A percentile compares a stretch with the other conserved stretches of the same genome.
phyloP scores from a whole-genome alignment of 2,888 invertebrate species.

The Himalopsyche kuldschensis region DNA sequence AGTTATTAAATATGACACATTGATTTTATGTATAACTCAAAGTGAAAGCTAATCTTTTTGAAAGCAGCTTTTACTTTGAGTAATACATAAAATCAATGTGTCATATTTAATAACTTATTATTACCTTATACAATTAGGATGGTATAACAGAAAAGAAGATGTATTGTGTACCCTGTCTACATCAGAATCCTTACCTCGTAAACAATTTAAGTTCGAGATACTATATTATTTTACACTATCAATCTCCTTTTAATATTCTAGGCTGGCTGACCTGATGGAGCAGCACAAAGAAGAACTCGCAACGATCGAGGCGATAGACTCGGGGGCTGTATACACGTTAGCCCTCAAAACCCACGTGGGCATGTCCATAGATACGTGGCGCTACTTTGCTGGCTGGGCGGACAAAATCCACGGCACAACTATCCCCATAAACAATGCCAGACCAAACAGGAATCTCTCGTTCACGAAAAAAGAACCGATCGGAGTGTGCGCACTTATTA shows the following conservation, averaged over 20 bases:
- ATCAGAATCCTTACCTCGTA: too few species aligned
- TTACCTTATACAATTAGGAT: too few species aligned
- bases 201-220: too few species aligned
- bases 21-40: too few species aligned
- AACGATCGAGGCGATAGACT: constrained; percentile 90
- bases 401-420: constrained; percentile 93
- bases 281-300: constrained; percentile 92
- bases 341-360: constrained; percentile 96
- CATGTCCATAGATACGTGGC: constrained; percentile 97
- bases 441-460: constrained; percentile 87
- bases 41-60: too few species aligned
- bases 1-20: too few species aligned
- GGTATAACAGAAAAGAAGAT: too few species aligned
- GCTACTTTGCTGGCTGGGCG: constrained; percentile 96
- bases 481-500: constrained; percentile 89
- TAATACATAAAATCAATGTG: too few species aligned
- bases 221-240: background rate
- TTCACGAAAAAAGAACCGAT: constrained; percentile 90
- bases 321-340: constrained; percentile 95
- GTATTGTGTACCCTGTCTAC: too few species aligned
- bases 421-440: constrained; percentile 88
- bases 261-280: constrained; percentile 93
- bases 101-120: too few species aligned
- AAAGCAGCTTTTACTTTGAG: too few species aligned
- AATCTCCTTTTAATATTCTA: constrained; percentile 45